Base-by-base conservation (phyloP, 2,113 vertebrate genomes). In the Bubo blakistoni region DNA sequence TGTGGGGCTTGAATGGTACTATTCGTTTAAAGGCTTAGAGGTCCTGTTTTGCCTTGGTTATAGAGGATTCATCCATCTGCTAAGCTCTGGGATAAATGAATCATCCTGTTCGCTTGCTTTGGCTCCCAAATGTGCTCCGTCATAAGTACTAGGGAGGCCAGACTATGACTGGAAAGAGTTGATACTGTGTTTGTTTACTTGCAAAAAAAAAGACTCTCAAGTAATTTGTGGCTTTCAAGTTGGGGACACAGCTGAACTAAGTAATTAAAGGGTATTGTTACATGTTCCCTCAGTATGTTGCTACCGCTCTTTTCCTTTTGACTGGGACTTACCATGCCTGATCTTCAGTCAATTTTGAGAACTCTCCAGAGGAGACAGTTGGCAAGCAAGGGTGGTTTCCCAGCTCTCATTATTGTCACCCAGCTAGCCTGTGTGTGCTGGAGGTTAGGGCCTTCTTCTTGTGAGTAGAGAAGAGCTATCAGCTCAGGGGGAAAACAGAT, bases 81-180 rank as follows among this genome's bases (percentile, higher is more conserved):
- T 67, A 57, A 94, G 44, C 44, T 91, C 65, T 19, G 46, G 94
- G 36, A 52, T 40, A 79, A 47, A 58, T 95, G 83, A 95, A 54
- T 95, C 95, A 97, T 62, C 36, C 61, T 92, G 83, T 92, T 97
- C 94, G 83, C 63, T 97, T 96, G 32, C 38, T 91, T 96, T 97
- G 92, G 84, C 78, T 95, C 59, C 51, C 63, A 85, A 82, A 86
- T 46, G 11, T 69, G 25, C 70, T 87, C 77, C 2, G 0, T 85
- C 81, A 30, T 66, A 82, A 85, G n/a, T n/a, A 42, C 57, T 88
- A n/a, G 61, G 42, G 62, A 85, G 86, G 84, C 36, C 78, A 89
- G 54, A 42, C 62, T 87, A 1, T 92, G 91, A 94, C 94, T 94
- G 91, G 94, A 97, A 96, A 66, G 36, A 85, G 42, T 70, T 66